Base-by-base conservation (phyloP, 2,797 vertebrate genomes). In the Molossus alvarezi region DNA sequence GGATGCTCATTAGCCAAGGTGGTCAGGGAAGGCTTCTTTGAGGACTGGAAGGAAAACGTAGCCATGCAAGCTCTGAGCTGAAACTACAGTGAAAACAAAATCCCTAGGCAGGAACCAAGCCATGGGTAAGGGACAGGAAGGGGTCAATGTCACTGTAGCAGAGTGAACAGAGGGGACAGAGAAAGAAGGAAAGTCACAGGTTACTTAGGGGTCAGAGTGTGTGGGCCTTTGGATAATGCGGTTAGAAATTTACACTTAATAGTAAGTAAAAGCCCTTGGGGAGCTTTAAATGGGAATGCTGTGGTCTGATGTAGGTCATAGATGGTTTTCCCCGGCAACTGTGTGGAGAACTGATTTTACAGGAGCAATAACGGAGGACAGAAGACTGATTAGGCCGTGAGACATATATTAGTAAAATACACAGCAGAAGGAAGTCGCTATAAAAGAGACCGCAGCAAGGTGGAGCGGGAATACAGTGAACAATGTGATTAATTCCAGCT, bases 401-500 rank as follows among this genome's bases (percentile, higher is more conserved):
- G 27, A 25, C n/a, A 76, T 41, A 86, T 76, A 81, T n/a, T 82
- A 79, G 45, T 37, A 64, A 90, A 90, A 83, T 37, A 33, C 48
- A 45, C 1, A 60, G 62, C 51, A 57, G 64, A 64, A 90, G 29
- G 27, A 86, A 92, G 55, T 5, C 15, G 45, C 62, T 76, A 1
- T 18, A 45, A 60, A 37, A 84, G 33, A 87, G 4, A 87, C 9
- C 9, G 64, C 75, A 69, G 88, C 20, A 75, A 90, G 60, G 29
- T 81, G 17, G 17, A 37, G 12, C 7, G 23, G 13, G 72, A 69
- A 67, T 69, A 25, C 53, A 48, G 21, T 29, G 51, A 91, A 92
- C 83, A 29, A 94, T 60, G 45, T 75, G 60, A 95, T 90, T 94
- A 79, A 92, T 84, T 94, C 64, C 64, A 92, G 67, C 14, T 9